phyloP scores from a whole-genome alignment of 2,797 vertebrate genomes.

The Leucoraja ocellata region DNA sequence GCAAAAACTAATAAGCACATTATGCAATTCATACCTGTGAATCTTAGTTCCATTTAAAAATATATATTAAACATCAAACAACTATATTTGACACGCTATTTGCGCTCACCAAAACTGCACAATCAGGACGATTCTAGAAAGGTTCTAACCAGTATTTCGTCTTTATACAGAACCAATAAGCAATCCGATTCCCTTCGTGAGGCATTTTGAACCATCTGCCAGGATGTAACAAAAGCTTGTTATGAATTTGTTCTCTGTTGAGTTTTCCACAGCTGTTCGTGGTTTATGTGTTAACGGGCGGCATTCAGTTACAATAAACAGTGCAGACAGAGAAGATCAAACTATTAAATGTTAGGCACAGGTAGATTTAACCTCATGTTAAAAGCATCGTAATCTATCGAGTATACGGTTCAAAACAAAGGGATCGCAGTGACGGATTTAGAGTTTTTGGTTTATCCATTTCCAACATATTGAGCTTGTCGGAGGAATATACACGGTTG shows the following conservation, averaged over 20 bases:
- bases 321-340: conserved; percentile 4
- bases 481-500: too few relatives aligned
- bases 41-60: background rate
- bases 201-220: conserved; percentile 62
- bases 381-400: background rate
- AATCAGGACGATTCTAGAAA: conserved; percentile 40
- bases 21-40: background rate
- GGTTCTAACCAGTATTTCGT: conserved; percentile 47
- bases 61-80: background rate
- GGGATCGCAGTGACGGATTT: background rate
- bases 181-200: conserved; percentile 49
- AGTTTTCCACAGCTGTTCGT: conserved; percentile 64
- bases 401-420: background rate
- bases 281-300: background rate
- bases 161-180: conserved; percentile 46
- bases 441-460: background rate
- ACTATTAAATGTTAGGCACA: background rate
- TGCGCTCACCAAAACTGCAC: background rate
- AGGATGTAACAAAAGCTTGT: conserved; percentile 56
- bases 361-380: background rate
- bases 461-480: background rate
- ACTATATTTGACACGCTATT: background rate
- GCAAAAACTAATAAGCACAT: background rate
- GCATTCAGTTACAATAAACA: background rate
- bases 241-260: conserved; percentile 45